Percentiles rank a stretch among this genome's conserved stretches.
Evolutionary conservation across 2,113 vertebrate species (phyloP).

Genomic region (Aepyceros melampus): DNA sequence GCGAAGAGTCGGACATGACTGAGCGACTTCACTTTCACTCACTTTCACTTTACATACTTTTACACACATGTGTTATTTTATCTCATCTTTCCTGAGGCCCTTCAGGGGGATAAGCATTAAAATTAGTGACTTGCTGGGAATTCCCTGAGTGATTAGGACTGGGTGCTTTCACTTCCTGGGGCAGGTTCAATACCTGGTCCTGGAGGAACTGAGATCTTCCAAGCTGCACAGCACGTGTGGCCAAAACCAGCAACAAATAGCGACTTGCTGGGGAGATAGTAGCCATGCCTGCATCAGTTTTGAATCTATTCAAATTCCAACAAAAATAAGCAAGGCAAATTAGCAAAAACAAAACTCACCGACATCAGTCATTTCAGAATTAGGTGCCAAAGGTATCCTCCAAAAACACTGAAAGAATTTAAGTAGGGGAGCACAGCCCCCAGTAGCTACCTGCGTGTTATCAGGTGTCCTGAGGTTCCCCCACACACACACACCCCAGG

Average conservation of each 20-base stretch:
- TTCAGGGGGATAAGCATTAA: background rate
- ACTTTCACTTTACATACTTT: background rate
- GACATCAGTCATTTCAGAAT: background rate
- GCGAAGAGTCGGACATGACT: no score
- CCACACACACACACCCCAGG: accelerated
- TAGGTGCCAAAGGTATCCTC: background rate
- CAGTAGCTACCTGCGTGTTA: background rate
- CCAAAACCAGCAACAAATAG: background rate
- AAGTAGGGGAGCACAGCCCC: background rate
- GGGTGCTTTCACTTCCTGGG: background rate
- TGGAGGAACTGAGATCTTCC: background rate
- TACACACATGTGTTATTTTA: background rate
- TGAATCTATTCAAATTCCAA: background rate
- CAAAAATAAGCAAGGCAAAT: background rate
- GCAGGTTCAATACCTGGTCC: background rate
- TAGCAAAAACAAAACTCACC: background rate
- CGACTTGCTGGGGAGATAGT: background rate
- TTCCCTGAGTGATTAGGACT: background rate
- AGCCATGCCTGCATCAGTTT: background rate
- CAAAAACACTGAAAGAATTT: background rate
- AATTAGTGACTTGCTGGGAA: background rate
- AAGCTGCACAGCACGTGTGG: background rate
- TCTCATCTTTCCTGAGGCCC: background rate
- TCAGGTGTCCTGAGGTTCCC: background rate
- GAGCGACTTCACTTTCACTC: no score